Evolutionary conservation across 2,888 invertebrate genomes (phyloP), one percentile per base, ranked within the genome.

Genomic region (Dryomyza anilis): DNA sequence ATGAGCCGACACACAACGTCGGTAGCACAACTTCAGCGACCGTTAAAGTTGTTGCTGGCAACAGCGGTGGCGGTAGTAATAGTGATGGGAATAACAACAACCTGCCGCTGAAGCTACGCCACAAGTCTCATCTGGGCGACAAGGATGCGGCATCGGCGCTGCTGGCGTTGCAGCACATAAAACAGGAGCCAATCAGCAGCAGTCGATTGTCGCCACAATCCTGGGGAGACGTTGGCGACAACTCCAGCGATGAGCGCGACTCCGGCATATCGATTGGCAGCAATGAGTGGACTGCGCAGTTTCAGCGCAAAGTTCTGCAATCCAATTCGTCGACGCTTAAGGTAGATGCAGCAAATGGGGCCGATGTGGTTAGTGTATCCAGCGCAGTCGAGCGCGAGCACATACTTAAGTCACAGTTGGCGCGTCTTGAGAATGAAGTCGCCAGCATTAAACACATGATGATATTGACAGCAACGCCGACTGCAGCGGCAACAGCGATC

Each of bases 41-140:
- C n/a, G 66, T 70, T 45, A 66, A 64, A 25, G 57, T 65, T 36
- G 66, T 66, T 30, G 63, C 19, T 3, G 30, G 12, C 8, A n/a
- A n/a, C 29, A 64, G 85, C 86, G 70, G 43, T 64, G 52, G 86
- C 85, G 70, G 30, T 61, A 39, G 30, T 59, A 66, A 85, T 45
- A 66, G 61, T 61, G 76, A 86, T 70, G 89, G 89, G 69, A 85
- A 88, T 36, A 91, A 92, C 84, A 93, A 93, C 80, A 89, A 93
- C 74, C 86, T 96, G 80, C 96, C 96, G 2, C 88, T 94, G 74
- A 96, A 96, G 81, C 86, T 96, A 70, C 90, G 96, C 79, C 95
- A 96, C 86, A 96, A 96, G 84, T 92, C 92, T 39, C 92, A 94
- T 78, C 86, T 95, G 68, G 94, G 94, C 10, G 95, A 95, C 80